These are phyloP conservation scores for Trinorchestia longiramus DNA, from an alignment of 1,140 invertebrate genomes.

Conservation along the genomic window DNA sequence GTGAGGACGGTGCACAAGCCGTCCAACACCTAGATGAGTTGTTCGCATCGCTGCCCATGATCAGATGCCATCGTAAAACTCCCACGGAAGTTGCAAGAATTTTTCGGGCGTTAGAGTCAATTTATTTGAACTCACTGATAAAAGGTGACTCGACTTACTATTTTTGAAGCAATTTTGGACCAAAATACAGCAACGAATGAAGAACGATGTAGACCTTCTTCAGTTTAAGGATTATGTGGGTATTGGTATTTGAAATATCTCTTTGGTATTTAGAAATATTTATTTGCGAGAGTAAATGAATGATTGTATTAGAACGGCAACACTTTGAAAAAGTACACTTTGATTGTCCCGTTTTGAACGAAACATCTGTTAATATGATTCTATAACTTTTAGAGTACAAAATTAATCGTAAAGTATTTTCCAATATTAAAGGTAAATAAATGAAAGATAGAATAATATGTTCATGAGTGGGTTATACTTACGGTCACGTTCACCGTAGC, in stretches of 20 bases:
- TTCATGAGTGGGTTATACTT: no score
- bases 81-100: neutral
- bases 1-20: no score
- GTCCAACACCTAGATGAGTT: neutral
- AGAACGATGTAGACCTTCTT: neutral
- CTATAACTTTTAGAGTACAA: neutral
- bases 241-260: no score
- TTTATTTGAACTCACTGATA: neutral
- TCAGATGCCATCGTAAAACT: neutral
- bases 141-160: neutral
- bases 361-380: neutral
- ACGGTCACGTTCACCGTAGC: neutral
- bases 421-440: no score
- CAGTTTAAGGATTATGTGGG: neutral
- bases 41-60: neutral
- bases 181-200: neutral
- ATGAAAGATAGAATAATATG: no score
- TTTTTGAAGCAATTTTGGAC: neutral
- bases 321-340: neutral
- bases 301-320: neutral
- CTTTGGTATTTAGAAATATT: neutral
- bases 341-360: neutral
- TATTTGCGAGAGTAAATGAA: neutral
- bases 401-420: neutral
- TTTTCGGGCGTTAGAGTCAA: neutral